Evolutionary conservation across 2,797 vertebrate genomes (phyloP).

Genomic region (Takifugu ocellatus): DNA sequence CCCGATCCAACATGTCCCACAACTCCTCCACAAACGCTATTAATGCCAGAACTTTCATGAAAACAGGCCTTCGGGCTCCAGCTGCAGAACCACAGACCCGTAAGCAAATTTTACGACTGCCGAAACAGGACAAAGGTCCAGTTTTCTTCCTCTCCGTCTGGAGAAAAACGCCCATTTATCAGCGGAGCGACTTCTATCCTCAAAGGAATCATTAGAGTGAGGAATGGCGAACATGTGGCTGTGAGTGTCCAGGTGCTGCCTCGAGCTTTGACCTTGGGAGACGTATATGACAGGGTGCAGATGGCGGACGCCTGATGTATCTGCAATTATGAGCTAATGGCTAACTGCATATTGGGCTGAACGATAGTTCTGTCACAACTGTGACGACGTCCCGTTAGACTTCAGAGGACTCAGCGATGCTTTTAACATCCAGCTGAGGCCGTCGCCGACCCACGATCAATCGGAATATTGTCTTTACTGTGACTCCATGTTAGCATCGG

Average conservation of each 20-base stretch:
- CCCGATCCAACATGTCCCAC: slow-evolving; percentile 8
- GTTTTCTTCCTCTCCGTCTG: slow-evolving; percentile 64
- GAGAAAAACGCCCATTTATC: slow-evolving; percentile 78
- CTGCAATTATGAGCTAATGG: slow-evolving; percentile 19
- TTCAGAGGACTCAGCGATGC: too few relatives aligned
- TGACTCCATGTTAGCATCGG: too few relatives aligned
- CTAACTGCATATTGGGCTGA: neutral
- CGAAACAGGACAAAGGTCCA: slow-evolving; percentile 42
- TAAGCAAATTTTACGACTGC: slow-evolving; percentile 70
- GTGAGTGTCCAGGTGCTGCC: slow-evolving; percentile 49
- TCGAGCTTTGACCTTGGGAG: slow-evolving; percentile 65
- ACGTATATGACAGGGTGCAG: slow-evolving; percentile 18
- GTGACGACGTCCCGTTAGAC: neutral
- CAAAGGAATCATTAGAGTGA: slow-evolving; percentile 73
- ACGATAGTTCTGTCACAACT: neutral
- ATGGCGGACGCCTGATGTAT: slow-evolving; percentile 24
- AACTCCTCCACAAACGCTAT: slow-evolving; percentile 44
- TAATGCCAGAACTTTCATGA: slow-evolving; percentile 76
- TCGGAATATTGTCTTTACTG: too few relatives aligned
- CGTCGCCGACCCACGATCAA: too few relatives aligned
- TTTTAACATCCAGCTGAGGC: too few relatives aligned
- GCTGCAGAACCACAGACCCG: slow-evolving; percentile 53
- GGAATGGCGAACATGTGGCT: slow-evolving; percentile 69
- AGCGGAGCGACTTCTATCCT: slow-evolving; percentile 74
- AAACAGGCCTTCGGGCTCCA: slow-evolving; percentile 70